Evolutionary conservation across 1,140 invertebrate species (phyloP), one percentile per base, ranked within the genome.

Genomic region (Drosophila littoralis): DNA sequence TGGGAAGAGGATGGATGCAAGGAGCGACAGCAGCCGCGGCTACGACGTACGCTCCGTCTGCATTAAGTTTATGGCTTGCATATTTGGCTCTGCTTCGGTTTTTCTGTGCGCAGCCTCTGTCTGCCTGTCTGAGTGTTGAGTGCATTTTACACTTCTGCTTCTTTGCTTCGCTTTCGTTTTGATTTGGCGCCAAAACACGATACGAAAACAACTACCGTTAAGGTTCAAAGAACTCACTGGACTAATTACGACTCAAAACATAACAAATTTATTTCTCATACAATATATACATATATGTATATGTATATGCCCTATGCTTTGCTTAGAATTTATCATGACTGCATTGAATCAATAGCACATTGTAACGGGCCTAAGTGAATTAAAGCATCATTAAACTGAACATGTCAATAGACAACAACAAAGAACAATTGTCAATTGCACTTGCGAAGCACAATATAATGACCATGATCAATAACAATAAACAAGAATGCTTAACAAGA

Each of bases 201-300:
- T 46, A 28, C 50, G 42, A 60, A 82, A 73, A 57, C 69, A 77
- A 80, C 57, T 67, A 74, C 80, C 81, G 80, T 89, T 78, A 81
- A 70, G 77, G 84, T 89, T 89, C 84, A 89, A 89, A 77, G 84
- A 89, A 89, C 84, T 89, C 75, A 81, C 72, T 67, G 63, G 60
- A 68, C 85, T 89, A 86, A 88, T 88, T 86, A 88, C 75, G 64
- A 68, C 52, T 72, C 76, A 76, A 75, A 80, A 78, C 78, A 86
- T 72, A 78, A 75, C 78, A 85, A 77, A 84, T 75, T 74, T 67
- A 73, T 79, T 60, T 46, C 61, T 57, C 51, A 72, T 46, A 45
- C 48, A 40, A 38, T 22, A 15, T 36, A 48, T 57, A 35, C 28
- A 9, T 54, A 28, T 61, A 42, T 52, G n/a, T 57, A 15, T 55